phyloP scores from a whole-genome alignment of 2,113 vertebrate species.

The Ardeotis arabs region DNA sequence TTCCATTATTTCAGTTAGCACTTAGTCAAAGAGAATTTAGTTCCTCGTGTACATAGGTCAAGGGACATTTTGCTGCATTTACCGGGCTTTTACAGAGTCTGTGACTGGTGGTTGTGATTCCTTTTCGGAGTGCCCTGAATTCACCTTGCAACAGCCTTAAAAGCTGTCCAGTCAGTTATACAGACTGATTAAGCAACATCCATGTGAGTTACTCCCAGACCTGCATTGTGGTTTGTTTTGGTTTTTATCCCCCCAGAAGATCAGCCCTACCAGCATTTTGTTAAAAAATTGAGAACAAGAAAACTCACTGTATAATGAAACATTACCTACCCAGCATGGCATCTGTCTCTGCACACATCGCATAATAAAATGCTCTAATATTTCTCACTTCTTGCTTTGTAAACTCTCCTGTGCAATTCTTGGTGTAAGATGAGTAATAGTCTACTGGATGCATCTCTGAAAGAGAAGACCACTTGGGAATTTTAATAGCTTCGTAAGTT shows the following conservation, averaged over 20 bases:
- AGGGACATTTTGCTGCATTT: not conserved
- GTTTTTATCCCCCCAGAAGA: not conserved
- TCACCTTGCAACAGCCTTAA: not conserved
- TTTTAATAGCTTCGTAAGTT: slow-evolving; percentile 77
- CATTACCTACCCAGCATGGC: slow-evolving; percentile 89
- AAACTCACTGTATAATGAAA: not conserved
- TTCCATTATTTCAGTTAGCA: not conserved
- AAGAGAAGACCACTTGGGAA: slow-evolving; percentile 89
- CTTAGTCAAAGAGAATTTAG: not conserved
- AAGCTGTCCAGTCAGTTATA: not conserved
- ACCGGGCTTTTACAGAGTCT: not conserved
- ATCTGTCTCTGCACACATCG: slow-evolving; percentile 97
- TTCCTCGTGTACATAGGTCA: not conserved
- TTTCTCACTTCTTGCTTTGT: slow-evolving; percentile 85
- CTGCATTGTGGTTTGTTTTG: not conserved
- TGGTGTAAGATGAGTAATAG: slow-evolving; percentile 92
- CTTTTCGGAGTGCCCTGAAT: not conserved
- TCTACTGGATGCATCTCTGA: slow-evolving; percentile 91
- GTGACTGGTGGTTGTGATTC: not conserved
- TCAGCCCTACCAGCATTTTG: not conserved
- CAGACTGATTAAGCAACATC: not conserved
- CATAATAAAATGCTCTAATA: slow-evolving; percentile 93
- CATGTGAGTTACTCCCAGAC: not conserved
- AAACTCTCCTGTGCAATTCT: slow-evolving; percentile 93
- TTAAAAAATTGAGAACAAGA: not conserved